Evolutionary conservation across 2,797 vertebrate species (phyloP), one percentile per base, ranked within the genome.

Genomic region (Chelonia mydas): DNA sequence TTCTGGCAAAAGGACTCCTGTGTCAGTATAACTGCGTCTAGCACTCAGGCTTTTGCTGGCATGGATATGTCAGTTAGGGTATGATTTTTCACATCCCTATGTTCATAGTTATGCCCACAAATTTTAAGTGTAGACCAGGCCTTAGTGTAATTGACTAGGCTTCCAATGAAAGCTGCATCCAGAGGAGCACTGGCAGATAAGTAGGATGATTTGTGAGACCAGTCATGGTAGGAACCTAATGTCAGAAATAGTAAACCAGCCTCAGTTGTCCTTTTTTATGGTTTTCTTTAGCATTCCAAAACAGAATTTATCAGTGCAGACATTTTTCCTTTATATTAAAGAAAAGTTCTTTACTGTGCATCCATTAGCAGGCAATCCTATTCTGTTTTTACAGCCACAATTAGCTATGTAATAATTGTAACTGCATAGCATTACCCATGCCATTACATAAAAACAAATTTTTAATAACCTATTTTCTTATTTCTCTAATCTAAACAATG

Each of bases 401-500:
- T 88, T 86, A 7, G 23, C 89, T 25, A 7, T 81, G 61, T 28
- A 82, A 41, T 77, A 7, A 49, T 65, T 89, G 92, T 65, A 89
- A 33, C 25, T 31, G 15, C 45, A 45, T 77, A 28, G 74, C 45
- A 15, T 45, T 76, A 76, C 45, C 25, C 15, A 16, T 47, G 13
- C 25, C 21, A 25, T 45, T 76, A 45, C 45, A 45, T 74, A 74
- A 94, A 94, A 95, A 91, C 13, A 6, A 45, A 87, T 6, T 88
- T 93, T 87, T 96, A 96, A 97, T 93, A 93, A 94, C 11, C 72
- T 95, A 96, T 93, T 96, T 91, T 55, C 53, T 96, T 95, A 96
- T 96, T 94, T 91, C 86, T 91, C 74, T 59, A 78, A 74, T 92
- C 45, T 89, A 83, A 95, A 21, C n/a, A 96, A 84, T 86, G 28